Evolutionary conservation across 2,888 invertebrate genomes (phyloP).

Genomic region (Andrena minutula): DNA sequence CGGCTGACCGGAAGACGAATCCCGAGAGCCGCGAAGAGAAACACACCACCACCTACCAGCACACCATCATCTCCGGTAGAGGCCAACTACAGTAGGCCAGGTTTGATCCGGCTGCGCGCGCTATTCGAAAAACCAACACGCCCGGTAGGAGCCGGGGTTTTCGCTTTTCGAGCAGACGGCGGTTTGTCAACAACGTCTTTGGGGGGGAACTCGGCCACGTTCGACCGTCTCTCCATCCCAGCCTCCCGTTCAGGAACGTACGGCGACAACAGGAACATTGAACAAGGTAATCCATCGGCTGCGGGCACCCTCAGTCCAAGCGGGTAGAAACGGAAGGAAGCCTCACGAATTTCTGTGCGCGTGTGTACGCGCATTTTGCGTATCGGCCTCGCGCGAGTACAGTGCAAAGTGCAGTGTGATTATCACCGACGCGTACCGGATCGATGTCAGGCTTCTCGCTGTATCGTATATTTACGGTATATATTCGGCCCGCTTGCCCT

Average conservation of each 20-base stretch:
- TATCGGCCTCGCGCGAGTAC: conserved; percentile 54
- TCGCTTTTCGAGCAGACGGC: conserved; percentile 74
- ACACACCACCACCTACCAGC: conserved; percentile 24
- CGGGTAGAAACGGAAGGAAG: background rate
- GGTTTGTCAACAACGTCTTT: conserved; percentile 75
- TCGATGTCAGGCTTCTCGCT: conserved; percentile 53
- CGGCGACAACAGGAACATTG: conserved; percentile 70
- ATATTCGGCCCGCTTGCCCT: conserved; percentile 56
- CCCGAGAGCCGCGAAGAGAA: conserved; percentile 37
- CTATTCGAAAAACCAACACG: conserved; percentile 68
- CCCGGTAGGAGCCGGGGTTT: conserved; percentile 51
- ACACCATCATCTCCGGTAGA: conserved; percentile 39
- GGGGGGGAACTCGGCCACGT: conserved; percentile 63
- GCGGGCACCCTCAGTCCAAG: background rate
- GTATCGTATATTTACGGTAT: conserved; percentile 61
- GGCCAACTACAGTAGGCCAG: conserved; percentile 42
- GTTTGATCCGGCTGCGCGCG: conserved; percentile 66
- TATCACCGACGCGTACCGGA: conserved; percentile 69
- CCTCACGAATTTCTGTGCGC: conserved; percentile 28
- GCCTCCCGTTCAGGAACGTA: conserved; percentile 80
- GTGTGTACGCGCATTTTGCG: conserved; percentile 39
- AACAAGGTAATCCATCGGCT: conserved; percentile 58
- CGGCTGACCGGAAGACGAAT: conserved; percentile 46
- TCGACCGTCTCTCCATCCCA: conserved; percentile 47
- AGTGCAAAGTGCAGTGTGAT: conserved; percentile 81